phyloP scores from a whole-genome alignment of 2,797 vertebrate genomes.

The Karalla daura region DNA sequence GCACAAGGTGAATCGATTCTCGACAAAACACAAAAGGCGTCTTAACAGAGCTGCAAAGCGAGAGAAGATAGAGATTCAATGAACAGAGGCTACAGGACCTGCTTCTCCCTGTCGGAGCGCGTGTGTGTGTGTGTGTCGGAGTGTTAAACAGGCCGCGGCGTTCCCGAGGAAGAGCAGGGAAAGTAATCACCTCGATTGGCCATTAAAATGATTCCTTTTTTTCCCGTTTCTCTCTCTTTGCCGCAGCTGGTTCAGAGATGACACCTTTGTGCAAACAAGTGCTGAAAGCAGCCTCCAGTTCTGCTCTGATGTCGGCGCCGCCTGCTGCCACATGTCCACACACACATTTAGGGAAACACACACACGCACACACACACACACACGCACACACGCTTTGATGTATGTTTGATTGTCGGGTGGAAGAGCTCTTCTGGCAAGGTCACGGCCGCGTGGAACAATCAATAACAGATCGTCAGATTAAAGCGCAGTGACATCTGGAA shows the following conservation, averaged over 20 bases:
- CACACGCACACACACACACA: constrained; percentile 27
- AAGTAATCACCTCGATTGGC: constrained; percentile 46
- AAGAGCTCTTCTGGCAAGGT: constrained; percentile 82
- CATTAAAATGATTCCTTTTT: constrained; percentile 63
- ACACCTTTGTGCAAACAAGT: constrained; percentile 77
- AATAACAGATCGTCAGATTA: constrained; percentile 83
- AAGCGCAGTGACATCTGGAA: constrained; percentile 76
- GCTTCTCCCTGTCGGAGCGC: not conserved
- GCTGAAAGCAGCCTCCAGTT: constrained; percentile 69
- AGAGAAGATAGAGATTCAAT: constrained; percentile 56
- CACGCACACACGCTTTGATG: constrained; percentile 70
- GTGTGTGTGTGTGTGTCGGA: constrained; percentile 21
- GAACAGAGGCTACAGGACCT: constrained; percentile 60
- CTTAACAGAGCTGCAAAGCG: constrained; percentile 47
- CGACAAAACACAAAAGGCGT: no score
- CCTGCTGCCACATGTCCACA: constrained; percentile 33
- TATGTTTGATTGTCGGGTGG: constrained; percentile 80
- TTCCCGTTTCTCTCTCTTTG: constrained; percentile 1
- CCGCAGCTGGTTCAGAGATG: constrained; percentile 68
- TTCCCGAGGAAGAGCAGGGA: constrained; percentile 30
- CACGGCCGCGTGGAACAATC: constrained; percentile 76
- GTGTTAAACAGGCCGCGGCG: constrained; percentile 26
- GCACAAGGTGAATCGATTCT: no score
- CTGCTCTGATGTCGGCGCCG: constrained; percentile 69
- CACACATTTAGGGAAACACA: constrained; percentile 15